Evolutionary conservation across 2,113 vertebrate species (phyloP).

Genomic region (Aphelocoma coerulescens): DNA sequence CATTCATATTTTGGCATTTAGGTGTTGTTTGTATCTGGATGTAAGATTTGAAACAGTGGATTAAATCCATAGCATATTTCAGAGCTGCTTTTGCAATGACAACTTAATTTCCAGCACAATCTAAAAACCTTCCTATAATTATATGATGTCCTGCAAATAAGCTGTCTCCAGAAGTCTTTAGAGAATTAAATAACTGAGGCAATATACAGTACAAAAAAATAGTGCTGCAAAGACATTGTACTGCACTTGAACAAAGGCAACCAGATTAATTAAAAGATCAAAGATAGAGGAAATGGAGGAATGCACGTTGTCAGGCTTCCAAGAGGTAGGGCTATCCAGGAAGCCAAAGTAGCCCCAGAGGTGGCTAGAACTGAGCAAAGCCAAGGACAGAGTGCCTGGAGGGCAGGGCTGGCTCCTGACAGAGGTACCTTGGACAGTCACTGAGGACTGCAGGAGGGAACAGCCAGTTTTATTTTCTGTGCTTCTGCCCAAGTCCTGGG

Average conservation of each 20-base stretch:
- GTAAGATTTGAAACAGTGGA: not conserved
- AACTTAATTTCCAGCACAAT: not conserved
- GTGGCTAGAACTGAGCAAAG: not conserved
- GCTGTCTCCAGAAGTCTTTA: not conserved
- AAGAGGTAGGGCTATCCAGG: accelerated
- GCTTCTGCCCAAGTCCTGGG: not conserved
- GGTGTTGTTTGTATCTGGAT: not conserved
- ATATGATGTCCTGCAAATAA: constrained; percentile 18
- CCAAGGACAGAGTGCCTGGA: not conserved
- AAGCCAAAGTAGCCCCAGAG: not conserved
- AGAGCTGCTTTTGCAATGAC: not conserved
- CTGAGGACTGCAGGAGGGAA: not conserved
- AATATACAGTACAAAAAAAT: not conserved
- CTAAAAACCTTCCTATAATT: constrained; percentile 7
- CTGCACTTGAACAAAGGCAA: not conserved
- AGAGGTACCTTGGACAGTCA: not conserved
- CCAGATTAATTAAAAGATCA: constrained; percentile 31
- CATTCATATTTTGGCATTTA: not conserved
- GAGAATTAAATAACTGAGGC: not conserved
- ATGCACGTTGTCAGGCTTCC: not conserved
- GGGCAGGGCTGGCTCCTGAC: not conserved
- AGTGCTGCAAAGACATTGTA: not conserved
- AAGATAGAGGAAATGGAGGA: not conserved
- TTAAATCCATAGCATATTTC: not conserved
- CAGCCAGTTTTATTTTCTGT: not conserved